Evolutionary conservation across 2,113 vertebrate species (phyloP).

Genomic region (Pollachius pollachius): DNA sequence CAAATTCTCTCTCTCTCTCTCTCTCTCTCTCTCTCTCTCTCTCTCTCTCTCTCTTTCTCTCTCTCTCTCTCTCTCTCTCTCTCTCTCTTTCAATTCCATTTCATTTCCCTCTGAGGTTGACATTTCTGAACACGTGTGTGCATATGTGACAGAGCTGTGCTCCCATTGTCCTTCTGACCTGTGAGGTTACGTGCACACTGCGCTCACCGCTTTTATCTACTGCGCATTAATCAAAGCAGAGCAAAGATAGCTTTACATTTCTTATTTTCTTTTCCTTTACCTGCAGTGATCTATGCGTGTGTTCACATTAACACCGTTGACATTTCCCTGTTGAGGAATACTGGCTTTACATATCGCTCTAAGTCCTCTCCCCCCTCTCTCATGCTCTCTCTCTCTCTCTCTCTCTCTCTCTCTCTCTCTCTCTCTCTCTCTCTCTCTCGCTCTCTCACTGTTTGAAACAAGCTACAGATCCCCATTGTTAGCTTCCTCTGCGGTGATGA

Average conservation of each 20-base stretch:
- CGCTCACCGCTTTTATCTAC: neutral
- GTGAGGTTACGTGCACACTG: neutral
- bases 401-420: too few species aligned
- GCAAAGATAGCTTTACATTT: neutral
- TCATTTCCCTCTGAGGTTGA: neutral
- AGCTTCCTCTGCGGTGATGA: neutral
- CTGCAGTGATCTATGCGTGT: neutral
- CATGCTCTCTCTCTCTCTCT: too few species aligned
- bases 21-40: too few species aligned
- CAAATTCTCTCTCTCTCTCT: too few species aligned
- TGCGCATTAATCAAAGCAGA: neutral
- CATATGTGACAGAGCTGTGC: neutral
- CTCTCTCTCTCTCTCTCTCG: too few species aligned
- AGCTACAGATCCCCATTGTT: neutral
- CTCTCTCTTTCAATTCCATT: too few species aligned
- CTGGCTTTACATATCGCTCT: neutral
- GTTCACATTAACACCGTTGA: neutral
- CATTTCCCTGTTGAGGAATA: neutral
- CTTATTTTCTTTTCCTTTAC: neutral
- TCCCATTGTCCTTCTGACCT: neutral
- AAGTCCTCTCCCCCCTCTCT: neutral
- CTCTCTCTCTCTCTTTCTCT: too few species aligned
- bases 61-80: too few species aligned
- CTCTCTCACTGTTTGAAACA: too few species aligned
- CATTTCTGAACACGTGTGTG: constrained; percentile 2